These are phyloP conservation scores for Trichoplusia ni DNA, from an alignment of 1,140 invertebrate species.

Conservation along the genomic window DNA sequence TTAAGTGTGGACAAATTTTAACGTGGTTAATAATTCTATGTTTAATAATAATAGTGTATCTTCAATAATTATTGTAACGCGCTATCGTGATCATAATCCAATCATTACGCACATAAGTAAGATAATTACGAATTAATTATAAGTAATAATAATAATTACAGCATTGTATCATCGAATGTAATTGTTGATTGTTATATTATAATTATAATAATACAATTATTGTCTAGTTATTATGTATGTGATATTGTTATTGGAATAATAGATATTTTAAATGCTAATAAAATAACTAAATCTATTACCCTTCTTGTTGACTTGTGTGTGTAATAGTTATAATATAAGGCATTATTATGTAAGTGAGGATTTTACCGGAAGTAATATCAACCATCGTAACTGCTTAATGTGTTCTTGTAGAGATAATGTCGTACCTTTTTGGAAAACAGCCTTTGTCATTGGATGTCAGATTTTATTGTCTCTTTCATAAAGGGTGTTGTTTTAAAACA, in stretches of 20 bases:
- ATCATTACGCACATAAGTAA: constrained; percentile 68
- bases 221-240: constrained; percentile 76
- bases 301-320: constrained; percentile 77
- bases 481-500: neutral
- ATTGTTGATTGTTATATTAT: constrained; percentile 75
- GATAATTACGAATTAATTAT: constrained; percentile 71
- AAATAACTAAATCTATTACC: constrained; percentile 65
- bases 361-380: constrained; percentile 23
- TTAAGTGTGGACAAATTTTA: constrained; percentile 32
- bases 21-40: constrained; percentile 29
- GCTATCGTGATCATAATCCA: constrained; percentile 42
- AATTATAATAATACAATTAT: constrained; percentile 48
- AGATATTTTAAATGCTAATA: constrained; percentile 77
- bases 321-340: constrained; percentile 49
- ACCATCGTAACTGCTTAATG: constrained; percentile 19
- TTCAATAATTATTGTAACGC: constrained; percentile 32
- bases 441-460: neutral
- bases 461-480: neutral
- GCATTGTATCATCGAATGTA: constrained; percentile 74
- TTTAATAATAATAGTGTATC: constrained; percentile 29
- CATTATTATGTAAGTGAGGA: constrained; percentile 25
- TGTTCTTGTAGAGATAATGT: constrained; percentile 15
- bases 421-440: constrained; percentile 11
- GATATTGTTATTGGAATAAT: constrained; percentile 79
- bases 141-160: constrained; percentile 58